Evolutionary conservation across 1,140 invertebrate genomes (phyloP).

Genomic region (Ceratitis capitata): DNA sequence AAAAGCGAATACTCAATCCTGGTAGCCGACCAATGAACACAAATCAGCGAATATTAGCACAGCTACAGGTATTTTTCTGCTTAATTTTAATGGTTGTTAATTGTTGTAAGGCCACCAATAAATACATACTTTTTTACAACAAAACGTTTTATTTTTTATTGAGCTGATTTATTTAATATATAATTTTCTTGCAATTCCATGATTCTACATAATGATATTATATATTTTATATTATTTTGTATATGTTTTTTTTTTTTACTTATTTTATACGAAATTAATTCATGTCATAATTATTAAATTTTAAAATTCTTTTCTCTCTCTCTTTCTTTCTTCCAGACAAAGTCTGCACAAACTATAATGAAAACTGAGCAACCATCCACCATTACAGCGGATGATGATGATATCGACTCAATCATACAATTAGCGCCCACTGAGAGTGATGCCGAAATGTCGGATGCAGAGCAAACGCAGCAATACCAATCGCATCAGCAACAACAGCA

Average conservation of each 20-base stretch:
- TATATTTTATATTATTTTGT: neutral
- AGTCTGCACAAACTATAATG: neutral
- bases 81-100: neutral
- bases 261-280: no score
- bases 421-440: conserved; percentile 36
- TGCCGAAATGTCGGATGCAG: neutral
- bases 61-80: conserved; percentile 16
- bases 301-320: neutral
- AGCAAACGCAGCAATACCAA: neutral
- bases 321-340: neutral
- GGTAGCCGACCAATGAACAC: neutral
- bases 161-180: neutral
- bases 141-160: neutral
- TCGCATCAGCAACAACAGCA: neutral
- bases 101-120: neutral
- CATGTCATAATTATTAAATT: neutral
- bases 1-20: conserved; percentile 22
- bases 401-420: conserved; percentile 39
- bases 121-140: neutral
- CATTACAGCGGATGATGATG: neutral
- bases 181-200: neutral
- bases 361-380: neutral
- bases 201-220: neutral
- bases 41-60: neutral
- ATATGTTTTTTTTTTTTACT: neutral